Conservation (phyloP, 2,888 invertebrate species). For the Drosophila niveifrons region DNA sequence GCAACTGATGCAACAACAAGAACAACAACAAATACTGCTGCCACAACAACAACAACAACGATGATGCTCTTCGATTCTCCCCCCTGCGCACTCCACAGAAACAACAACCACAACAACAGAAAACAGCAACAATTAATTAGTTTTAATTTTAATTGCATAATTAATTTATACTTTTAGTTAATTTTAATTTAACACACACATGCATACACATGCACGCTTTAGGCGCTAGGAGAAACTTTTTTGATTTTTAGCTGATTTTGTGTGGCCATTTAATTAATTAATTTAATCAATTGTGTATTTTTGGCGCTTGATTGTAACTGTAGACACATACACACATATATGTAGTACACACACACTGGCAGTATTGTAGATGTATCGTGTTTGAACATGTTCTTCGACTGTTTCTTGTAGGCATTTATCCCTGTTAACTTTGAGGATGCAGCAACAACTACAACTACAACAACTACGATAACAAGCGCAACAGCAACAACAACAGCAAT, state of each 20-base stretch:
- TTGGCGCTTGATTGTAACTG: constrained; percentile 49
- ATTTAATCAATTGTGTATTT: constrained; percentile 40
- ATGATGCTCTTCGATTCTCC: constrained; percentile 18
- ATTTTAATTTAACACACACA: constrained; percentile 38
- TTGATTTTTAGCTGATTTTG: constrained; percentile 15
- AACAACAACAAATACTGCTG: constrained; percentile 36
- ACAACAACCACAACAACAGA: constrained; percentile 24
- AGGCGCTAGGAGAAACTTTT: constrained; percentile 26
- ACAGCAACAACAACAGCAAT: constrained; percentile 55
- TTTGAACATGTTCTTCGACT: constrained; percentile 67
- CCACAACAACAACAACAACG: constrained; percentile 30
- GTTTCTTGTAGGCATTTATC: constrained; percentile 85
- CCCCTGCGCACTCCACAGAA: constrained; percentile 30
- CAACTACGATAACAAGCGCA: constrained; percentile 60
- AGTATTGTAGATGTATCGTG: constrained; percentile 37
- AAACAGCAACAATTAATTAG: constrained; percentile 37
- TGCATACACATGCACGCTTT: constrained; percentile 12
- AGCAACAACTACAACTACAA: constrained; percentile 58
- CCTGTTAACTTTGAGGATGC: constrained; percentile 86
- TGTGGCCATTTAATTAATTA: constrained; percentile 28
- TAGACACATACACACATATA: constrained; percentile 41
- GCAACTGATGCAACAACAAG: constrained; percentile 26
- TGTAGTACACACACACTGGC: constrained; percentile 45
- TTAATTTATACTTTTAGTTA: constrained; percentile 55
- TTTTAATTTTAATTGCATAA: constrained; percentile 54